Percentiles rank a stretch among this genome's conserved stretches.
Conservation (phyloP, 1,140 invertebrate genomes). For the Leguminivora glycinivorella region DNA sequence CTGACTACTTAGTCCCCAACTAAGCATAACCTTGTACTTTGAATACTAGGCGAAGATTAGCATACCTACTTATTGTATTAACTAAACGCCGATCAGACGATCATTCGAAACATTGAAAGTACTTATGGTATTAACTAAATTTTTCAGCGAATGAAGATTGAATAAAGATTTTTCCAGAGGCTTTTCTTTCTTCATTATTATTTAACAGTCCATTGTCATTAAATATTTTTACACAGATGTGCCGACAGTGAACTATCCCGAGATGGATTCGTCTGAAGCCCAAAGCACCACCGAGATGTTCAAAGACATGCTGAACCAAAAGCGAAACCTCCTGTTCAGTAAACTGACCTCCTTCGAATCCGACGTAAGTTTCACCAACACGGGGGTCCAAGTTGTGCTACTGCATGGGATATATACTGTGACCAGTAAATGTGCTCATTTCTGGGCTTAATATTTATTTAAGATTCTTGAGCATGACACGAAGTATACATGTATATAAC, state of each 20-base stretch:
- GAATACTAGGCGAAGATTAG: too few relatives aligned
- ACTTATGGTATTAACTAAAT: too few relatives aligned
- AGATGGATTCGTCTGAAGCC: slow-evolving; percentile 79
- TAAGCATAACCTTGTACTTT: too few relatives aligned
- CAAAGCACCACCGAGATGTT: slow-evolving; percentile 92
- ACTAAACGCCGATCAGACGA: too few relatives aligned
- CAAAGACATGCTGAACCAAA: slow-evolving; percentile 92
- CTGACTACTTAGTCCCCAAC: too few relatives aligned
- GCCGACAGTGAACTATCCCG: slow-evolving; percentile 69
- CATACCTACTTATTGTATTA: too few relatives aligned
- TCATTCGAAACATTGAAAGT: too few relatives aligned
- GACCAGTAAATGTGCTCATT: slow-evolving; percentile 6
- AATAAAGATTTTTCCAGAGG: neutral
- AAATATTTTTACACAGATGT: slow-evolving; percentile 53
- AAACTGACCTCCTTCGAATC: slow-evolving; percentile 94
- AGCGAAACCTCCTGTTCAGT: slow-evolving; percentile 90
- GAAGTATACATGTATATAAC: neutral
- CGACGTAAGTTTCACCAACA: slow-evolving; percentile 83
- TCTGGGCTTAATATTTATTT: slow-evolving; percentile 34
- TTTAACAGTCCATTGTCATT: neutral
- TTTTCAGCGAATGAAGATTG: too few relatives aligned
- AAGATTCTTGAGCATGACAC: slow-evolving; percentile 35
- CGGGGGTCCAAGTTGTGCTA: slow-evolving; percentile 5
- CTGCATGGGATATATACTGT: slow-evolving; percentile 17
- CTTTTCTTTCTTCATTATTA: neutral